These are phyloP conservation scores for Anseranas semipalmata DNA, from an alignment of 2,113 vertebrate species.

Conservation along the genomic window DNA sequence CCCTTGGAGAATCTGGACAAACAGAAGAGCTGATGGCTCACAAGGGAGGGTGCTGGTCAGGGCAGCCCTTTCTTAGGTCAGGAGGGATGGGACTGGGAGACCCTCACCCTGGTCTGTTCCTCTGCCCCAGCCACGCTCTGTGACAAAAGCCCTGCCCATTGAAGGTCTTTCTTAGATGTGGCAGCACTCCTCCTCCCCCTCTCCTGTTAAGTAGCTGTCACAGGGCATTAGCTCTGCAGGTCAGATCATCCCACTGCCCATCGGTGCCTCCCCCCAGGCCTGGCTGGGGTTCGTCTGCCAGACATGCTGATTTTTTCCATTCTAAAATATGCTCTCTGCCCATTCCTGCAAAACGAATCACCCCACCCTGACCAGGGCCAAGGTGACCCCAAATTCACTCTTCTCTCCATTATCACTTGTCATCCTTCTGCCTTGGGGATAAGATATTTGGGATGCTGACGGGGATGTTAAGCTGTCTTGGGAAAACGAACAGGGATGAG, in stretches of 20 bases:
- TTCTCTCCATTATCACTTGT: neutral
- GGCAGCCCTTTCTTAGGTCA: neutral
- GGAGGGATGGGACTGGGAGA: neutral
- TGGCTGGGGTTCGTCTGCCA: neutral
- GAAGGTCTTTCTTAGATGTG: neutral
- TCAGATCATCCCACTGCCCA: neutral
- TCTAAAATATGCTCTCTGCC: neutral
- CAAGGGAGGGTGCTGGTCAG: neutral
- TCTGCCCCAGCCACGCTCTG: neutral
- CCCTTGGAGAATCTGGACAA: neutral
- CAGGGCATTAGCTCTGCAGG: neutral
- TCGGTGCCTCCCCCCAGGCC: neutral
- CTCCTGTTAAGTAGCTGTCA: neutral
- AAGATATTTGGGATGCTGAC: neutral
- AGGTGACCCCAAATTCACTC: neutral
- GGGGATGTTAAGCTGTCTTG: neutral
- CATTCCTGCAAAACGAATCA: neutral
- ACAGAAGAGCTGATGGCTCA: neutral
- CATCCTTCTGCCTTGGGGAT: neutral
- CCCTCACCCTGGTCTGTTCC: neutral
- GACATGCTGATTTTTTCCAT: neutral
- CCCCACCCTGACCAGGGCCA: neutral
- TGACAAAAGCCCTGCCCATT: neutral
- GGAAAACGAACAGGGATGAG: neutral
- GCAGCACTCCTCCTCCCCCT: neutral